phyloP scores from a whole-genome alignment of 2,888 invertebrate genomes.

The Flexamia atlantica region DNA sequence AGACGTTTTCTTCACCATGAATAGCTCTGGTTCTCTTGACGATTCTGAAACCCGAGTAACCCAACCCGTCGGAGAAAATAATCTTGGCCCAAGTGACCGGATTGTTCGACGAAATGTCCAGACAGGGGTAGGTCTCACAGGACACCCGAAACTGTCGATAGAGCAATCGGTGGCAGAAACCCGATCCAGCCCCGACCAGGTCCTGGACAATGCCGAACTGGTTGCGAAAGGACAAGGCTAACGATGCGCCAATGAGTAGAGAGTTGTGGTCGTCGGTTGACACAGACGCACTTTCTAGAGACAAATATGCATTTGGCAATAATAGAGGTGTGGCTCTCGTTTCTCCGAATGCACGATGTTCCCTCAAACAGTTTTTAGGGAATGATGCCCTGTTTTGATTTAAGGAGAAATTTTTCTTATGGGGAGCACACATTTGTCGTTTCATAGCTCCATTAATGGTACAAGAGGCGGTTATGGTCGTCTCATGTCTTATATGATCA shows the following conservation, averaged over 20 bases:
- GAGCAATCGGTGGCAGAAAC: not conserved
- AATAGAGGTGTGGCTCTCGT: too few species aligned
- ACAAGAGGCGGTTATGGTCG: too few species aligned
- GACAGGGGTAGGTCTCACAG: not conserved
- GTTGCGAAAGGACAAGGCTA: constrained; percentile 6
- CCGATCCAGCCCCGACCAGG: not conserved
- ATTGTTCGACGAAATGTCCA: not conserved
- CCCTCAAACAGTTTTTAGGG: too few species aligned
- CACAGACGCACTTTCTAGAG: not conserved
- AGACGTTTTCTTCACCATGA: too few species aligned
- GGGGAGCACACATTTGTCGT: too few species aligned
- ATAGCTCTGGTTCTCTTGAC: too few species aligned
- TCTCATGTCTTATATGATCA: too few species aligned
- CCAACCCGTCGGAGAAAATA: not conserved
- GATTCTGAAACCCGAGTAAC: too few species aligned
- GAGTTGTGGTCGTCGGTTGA: not conserved
- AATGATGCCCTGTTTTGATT: too few species aligned
- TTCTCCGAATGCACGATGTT: too few species aligned
- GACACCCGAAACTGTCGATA: not conserved
- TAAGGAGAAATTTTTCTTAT: too few species aligned
- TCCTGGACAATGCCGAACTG: not conserved
- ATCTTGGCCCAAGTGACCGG: not conserved
- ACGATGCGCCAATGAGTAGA: not conserved
- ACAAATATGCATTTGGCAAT: not conserved
- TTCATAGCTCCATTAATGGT: too few species aligned